Percentiles rank a stretch among this genome's conserved stretches.
Evolutionary conservation across 2,797 vertebrate genomes (phyloP).

Genomic region (Synanceia verrucosa): DNA sequence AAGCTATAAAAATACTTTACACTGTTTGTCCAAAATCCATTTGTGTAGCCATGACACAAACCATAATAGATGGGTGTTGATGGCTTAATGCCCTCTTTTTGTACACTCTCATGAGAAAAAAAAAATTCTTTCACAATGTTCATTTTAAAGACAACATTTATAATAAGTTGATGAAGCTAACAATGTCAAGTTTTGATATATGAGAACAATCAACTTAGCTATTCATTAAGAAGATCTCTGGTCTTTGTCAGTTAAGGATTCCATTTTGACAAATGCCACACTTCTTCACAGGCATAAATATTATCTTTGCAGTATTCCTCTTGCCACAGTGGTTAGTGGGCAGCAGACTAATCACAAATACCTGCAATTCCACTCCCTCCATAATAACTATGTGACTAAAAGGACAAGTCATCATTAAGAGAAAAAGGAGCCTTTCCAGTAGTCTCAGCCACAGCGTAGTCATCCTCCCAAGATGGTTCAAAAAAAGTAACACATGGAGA

Average conservation of each 20-base stretch:
- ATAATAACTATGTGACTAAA: constrained; percentile 72
- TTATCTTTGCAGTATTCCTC: constrained; percentile 30
- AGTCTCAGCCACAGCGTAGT: constrained; percentile 77
- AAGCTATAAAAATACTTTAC: constrained; percentile 1
- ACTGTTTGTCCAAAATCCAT: constrained; percentile 43
- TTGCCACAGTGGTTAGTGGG: constrained; percentile 36
- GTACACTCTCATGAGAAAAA: constrained; percentile 73
- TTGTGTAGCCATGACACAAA: constrained; percentile 51
- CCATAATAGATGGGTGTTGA: constrained; percentile 71
- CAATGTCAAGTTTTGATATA: constrained; percentile 10
- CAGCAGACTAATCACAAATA: constrained; percentile 55
- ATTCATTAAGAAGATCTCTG: constrained; percentile 18
- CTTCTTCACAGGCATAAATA: constrained; percentile 36
- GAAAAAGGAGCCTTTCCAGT: constrained; percentile 84
- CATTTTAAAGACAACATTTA: constrained; percentile 45
- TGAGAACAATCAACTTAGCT: constrained; percentile 22
- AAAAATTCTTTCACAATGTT: constrained; percentile 65
- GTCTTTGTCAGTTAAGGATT: constrained; percentile 6
- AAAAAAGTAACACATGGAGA: constrained; percentile 62
- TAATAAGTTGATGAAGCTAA: constrained; percentile 20
- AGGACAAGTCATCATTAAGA: constrained; percentile 85
- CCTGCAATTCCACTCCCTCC: constrained; percentile 45
- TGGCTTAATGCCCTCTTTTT: constrained; percentile 55
- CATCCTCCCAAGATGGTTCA: constrained; percentile 76
- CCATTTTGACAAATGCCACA: background rate